Base-by-base conservation (phyloP, 30 jellyfish, hydroid and myxozoan species). In the Turritopsis dohrnii region DNA sequence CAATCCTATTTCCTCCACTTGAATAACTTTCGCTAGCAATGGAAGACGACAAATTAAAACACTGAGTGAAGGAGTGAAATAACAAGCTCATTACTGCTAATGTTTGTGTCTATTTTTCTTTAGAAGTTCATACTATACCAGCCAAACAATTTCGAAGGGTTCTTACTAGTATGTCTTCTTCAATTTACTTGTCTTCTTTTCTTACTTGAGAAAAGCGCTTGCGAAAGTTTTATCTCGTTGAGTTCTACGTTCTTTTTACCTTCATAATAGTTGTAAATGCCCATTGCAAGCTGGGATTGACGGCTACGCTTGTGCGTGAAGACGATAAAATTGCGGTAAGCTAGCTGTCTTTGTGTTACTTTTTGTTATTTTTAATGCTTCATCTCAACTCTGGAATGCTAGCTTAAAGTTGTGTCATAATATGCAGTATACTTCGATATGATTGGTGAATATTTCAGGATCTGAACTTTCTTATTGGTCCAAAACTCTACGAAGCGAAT, bases 131-230 rank as follows among this genome's bases (percentile, higher is more conserved):
- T 81, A 95, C 99, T 1, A 95, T 95, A 17, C 99, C 99, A 19
- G 99, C 99, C 18, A 95, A 90, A 86, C 99, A 95, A 72, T 95
- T 95, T 79, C 77, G 99, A 85, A 87, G 99, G 74, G 99, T 95
- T 7, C 83, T 95, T 27, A 95, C 99, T 66, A 89, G 99, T 95
- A 88, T 79, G 96, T 69, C 19, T 87, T 52, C 28, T 16, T 82
- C 53, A 29, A 53, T 27, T 16, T 24, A 8, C 21, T 23, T n/a
- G n/a, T 41, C 60, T 41, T 41, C 60, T 41, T 41, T 13, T 13
- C 60, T 41, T 41, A n/a, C 60, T 41, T 41, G 9, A 41, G 60
- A 41, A 41, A n/a, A n/a, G n/a, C n/a, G n/a, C n/a, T n/a, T n/a
- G n/a, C n/a, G n/a, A n/a, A n/a, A n/a, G n/a, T 41, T 41, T 41